Base-by-base conservation (phyloP, 2,888 invertebrate species). In the Limnephilus marmoratus region DNA sequence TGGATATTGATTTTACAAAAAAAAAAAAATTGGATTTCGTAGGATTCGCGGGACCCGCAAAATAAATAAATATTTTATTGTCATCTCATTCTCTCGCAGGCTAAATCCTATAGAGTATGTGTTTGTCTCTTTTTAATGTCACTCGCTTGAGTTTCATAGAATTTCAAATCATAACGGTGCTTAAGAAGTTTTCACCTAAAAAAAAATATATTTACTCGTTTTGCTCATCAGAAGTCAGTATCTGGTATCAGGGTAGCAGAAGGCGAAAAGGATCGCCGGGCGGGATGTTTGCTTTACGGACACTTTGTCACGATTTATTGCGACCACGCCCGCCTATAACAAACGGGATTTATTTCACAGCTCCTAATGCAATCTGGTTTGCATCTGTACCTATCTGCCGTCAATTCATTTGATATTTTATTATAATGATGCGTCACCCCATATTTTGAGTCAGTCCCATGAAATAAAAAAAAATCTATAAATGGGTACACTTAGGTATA, bases 241-340 rank as follows among this genome's bases (percentile, higher is more conserved):
- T 53, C 18, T 53, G 45, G 53, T 89, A 92, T 45, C 45, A 85
- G 90, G 81, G 34, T 29, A 68, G 53, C 90, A 92, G 82, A 85
- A 91, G 92, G 91, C 85, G 90, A 90, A 31, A 85, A 49, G 81
- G 91, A 88, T 86, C 90, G 53, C 85, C 90, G 94, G 95, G 95
- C 95, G 95, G 96, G 96, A 96, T 96, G 96, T 95, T 96, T 95
- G 95, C 95, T 95, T 95, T 95, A 94, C 95, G 95, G 95, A 95
- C 96, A 96, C 96, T 96, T 96, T 96, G 96, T 96, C 96, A 95
- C 96, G 96, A 96, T 96, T 96, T 96, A 96, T 96, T 95, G 94
- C 95, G 94, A 95, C 96, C 96, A 96, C 96, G 96, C 96, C 96
- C 92, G 81, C 86, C 45, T 90, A 90, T 93, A 93, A 93, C 90